A percentile compares a stretch with the other conserved stretches of the same genome.
Conservation (phyloP, 2,113 vertebrate species). For the Piprites chloris region DNA sequence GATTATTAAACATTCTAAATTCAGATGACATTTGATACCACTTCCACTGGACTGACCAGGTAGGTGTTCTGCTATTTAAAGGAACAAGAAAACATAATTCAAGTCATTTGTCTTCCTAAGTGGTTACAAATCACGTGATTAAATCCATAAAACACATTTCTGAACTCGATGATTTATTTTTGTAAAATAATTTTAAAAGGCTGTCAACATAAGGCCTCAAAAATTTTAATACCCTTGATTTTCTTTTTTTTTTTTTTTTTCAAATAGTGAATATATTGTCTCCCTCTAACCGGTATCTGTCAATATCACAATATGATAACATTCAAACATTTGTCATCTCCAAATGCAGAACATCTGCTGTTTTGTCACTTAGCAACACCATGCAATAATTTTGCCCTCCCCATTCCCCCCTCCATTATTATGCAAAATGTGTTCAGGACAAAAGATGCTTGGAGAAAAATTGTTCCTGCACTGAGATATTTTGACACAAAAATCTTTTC, state of each 20-base stretch:
- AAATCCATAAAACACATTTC: conserved; percentile 33
- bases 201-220: not conserved
- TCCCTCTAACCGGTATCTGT: not conserved
- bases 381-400: not conserved
- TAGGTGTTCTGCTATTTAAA: not conserved
- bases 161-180: not conserved
- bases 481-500: conserved; percentile 70
- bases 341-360: conserved; percentile 36
- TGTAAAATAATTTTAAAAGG: conserved; percentile 14
- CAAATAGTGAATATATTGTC: not conserved
- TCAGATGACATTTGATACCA: not conserved
- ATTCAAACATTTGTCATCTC: conserved; percentile 33
- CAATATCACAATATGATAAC: conserved; percentile 41
- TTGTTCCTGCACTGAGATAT: conserved; percentile 58
- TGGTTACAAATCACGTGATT: not conserved
- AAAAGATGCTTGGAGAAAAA: conserved; percentile 64
- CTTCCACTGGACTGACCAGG: not conserved
- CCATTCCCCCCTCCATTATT: not conserved
- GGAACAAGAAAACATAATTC: not conserved
- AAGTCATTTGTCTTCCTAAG: not conserved
- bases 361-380: conserved; percentile 66
- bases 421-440: conserved; percentile 63
- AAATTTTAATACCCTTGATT: not conserved
- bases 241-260: not conserved
- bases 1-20: not conserved